A percentile compares a stretch with the other conserved stretches of the same genome.
phyloP scores from a whole-genome alignment of 2,888 invertebrate species.

The Antheraea assamensis region DNA sequence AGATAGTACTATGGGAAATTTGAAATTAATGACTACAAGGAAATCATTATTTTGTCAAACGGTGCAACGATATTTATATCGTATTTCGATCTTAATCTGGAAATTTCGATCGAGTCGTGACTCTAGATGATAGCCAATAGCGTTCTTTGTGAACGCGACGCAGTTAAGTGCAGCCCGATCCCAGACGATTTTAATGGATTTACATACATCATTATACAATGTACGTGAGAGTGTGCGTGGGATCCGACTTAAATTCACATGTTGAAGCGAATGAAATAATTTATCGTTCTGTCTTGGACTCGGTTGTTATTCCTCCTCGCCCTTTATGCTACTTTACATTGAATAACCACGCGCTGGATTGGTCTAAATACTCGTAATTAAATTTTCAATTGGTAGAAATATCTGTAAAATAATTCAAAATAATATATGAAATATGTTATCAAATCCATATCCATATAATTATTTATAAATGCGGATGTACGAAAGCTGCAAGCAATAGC shows the following conservation, averaged over 20 bases:
- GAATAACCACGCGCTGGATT: neutral
- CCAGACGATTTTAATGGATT: neutral
- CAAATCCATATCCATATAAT: neutral
- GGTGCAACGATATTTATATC: neutral
- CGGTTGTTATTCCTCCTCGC: neutral
- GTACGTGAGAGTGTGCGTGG: conserved; percentile 10
- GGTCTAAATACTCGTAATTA: too few species aligned
- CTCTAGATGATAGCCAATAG: neutral
- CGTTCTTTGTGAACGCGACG: neutral
- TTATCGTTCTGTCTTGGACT: neutral
- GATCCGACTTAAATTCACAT: conserved; percentile 10
- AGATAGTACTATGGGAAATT: too few species aligned
- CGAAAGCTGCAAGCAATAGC: too few species aligned
- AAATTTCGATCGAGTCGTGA: neutral
- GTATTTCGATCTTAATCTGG: neutral
- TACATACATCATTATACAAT: conserved; percentile 1
- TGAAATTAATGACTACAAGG: too few species aligned
- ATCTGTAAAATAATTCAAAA: too few species aligned
- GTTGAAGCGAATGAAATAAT: neutral
- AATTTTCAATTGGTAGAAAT: too few species aligned
- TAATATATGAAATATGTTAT: too few species aligned
- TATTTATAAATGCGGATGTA: neutral
- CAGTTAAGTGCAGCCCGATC: neutral
- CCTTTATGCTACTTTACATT: neutral
- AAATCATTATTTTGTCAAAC: neutral